Conservation (phyloP, 2,797 vertebrate genomes). For the Sebastes trivittatus region DNA sequence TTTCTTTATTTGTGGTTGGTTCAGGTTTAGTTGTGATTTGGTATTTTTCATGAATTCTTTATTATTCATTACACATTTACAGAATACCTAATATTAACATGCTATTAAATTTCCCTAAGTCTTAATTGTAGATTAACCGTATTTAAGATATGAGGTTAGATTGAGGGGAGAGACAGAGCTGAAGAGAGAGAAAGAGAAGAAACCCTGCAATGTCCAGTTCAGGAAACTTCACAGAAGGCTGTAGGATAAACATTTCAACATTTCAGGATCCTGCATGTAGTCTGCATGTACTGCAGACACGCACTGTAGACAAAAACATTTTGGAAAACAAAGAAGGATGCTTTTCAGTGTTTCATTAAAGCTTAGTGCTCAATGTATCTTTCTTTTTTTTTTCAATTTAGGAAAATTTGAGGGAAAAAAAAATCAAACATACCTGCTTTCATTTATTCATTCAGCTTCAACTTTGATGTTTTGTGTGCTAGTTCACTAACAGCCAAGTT, state of each 20-base stretch:
- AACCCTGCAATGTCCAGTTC: not conserved
- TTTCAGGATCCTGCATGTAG: not conserved
- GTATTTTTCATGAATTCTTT: not conserved
- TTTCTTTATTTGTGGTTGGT: not conserved
- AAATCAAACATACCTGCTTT: not conserved
- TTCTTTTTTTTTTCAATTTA: not conserved
- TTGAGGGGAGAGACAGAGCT: not conserved
- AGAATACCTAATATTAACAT: not conserved
- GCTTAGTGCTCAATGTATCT: not conserved
- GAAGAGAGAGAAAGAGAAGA: not conserved
- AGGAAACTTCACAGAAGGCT: not conserved
- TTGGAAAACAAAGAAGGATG: not conserved
- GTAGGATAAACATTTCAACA: not conserved
- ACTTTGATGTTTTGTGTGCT: not conserved
- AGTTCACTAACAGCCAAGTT: not conserved
- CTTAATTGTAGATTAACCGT: not conserved
- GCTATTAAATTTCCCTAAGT: not conserved
- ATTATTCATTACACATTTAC: not conserved
- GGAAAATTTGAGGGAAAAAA: not conserved
- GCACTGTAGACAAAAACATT: not conserved
- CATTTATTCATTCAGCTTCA: not conserved
- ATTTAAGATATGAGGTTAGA: not conserved
- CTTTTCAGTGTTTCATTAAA: not conserved
- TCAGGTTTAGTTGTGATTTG: not conserved
- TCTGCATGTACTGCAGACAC: not conserved